Percentiles rank a stretch among this genome's conserved stretches.
Evolutionary conservation across 35 echinoderm and acorn worm species (phyloP).

Genomic region (Ptychodera flava): DNA sequence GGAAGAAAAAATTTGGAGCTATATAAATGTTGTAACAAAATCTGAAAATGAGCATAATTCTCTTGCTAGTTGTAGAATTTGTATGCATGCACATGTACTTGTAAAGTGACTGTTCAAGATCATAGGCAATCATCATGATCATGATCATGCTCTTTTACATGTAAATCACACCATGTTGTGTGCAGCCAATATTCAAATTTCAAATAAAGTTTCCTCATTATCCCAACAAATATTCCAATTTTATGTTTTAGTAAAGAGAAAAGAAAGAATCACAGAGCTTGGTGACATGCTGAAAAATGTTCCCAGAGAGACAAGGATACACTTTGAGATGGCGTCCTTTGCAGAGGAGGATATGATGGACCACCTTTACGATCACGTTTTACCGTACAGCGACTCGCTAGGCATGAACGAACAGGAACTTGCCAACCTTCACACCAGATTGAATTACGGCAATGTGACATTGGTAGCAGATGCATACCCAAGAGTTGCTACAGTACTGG

Average conservation of each 20-base stretch:
- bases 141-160: too few species aligned
- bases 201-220: too few species aligned
- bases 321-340: conserved; percentile 98
- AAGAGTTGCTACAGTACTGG: conserved; percentile 71
- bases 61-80: too few species aligned
- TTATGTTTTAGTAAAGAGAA: conserved; percentile 45
- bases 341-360: conserved; percentile 65
- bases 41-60: too few species aligned
- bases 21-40: too few species aligned
- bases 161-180: too few species aligned
- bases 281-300: conserved; percentile 34
- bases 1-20: too few species aligned
- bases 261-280: conserved; percentile 33
- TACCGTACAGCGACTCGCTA: conserved; percentile 69
- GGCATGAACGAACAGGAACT: conserved; percentile 97
- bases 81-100: too few species aligned
- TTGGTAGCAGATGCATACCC: conserved; percentile 70
- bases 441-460: conserved; percentile 88
- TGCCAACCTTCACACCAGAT: conserved; percentile 73
- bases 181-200: too few species aligned
- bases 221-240: not conserved
- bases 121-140: too few species aligned
- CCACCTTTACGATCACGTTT: conserved; percentile 57
- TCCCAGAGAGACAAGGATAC: conserved; percentile 39
- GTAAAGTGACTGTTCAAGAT: too few species aligned